These are phyloP conservation scores for Orycteropus afer DNA, from an alignment of 2,113 vertebrate genomes.

Conservation along the genomic window DNA sequence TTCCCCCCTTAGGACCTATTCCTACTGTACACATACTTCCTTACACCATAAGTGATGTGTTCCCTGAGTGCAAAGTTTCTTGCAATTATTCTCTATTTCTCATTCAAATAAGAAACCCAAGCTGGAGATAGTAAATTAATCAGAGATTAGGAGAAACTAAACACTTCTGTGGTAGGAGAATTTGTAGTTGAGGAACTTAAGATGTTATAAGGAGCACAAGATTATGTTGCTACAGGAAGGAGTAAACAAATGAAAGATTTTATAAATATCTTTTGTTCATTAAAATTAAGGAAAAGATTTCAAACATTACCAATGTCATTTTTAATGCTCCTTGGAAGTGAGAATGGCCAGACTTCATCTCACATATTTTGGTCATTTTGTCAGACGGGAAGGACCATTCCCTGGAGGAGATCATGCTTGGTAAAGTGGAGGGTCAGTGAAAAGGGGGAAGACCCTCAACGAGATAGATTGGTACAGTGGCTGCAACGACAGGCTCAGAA, in stretches of 20 bases:
- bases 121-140: not conserved
- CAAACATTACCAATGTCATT: not conserved
- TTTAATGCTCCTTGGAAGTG: too few species aligned
- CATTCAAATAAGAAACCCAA: constrained; percentile 1
- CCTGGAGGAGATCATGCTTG: too few species aligned
- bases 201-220: not conserved
- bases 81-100: not conserved
- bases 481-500: too few species aligned
- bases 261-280: not conserved
- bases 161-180: not conserved
- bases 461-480: too few species aligned
- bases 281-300: not conserved
- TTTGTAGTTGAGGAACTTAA: not conserved
- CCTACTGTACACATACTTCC: not conserved
- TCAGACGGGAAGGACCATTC: too few species aligned
- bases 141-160: not conserved
- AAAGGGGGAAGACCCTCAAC: too few species aligned
- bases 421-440: too few species aligned
- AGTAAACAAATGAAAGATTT: not conserved
- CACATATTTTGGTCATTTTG: too few species aligned
- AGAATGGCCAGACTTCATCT: too few species aligned
- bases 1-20: too few species aligned
- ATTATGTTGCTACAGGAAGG: not conserved
- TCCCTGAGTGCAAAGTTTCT: not conserved
- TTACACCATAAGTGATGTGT: not conserved